Conservation (phyloP, 1,140 invertebrate genomes). For the Oscheius sp. region DNA sequence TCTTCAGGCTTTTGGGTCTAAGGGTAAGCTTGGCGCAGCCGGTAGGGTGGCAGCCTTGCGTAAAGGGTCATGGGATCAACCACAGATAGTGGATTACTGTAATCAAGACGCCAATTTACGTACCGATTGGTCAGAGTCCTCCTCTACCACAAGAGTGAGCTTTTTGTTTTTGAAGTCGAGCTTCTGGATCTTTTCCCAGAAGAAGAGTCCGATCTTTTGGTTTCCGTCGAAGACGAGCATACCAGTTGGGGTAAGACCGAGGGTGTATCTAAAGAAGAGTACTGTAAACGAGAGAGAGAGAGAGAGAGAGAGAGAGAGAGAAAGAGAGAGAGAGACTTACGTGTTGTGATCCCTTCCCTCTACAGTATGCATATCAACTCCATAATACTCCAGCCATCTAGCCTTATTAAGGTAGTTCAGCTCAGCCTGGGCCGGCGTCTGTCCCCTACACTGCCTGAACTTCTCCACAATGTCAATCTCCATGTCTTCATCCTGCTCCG, state of each 20-base stretch:
- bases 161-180: slow-evolving; percentile 56
- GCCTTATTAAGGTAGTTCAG: slow-evolving; percentile 86
- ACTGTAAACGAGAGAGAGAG: too few species aligned
- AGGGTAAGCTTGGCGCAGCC: background rate
- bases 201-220: slow-evolving; percentile 96
- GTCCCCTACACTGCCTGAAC: slow-evolving; percentile 77
- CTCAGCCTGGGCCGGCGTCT: slow-evolving; percentile 85
- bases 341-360: slow-evolving; percentile 81
- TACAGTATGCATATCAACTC: slow-evolving; percentile 90
- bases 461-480: slow-evolving; percentile 85
- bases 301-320: too few species aligned
- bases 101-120: slow-evolving; percentile 1
- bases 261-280: too few species aligned
- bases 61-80: background rate
- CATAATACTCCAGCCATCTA: slow-evolving; percentile 94
- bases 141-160: slow-evolving; percentile 59
- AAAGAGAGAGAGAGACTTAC: too few species aligned
- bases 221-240: slow-evolving; percentile 91
- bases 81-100: background rate
- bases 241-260: slow-evolving; percentile 93
- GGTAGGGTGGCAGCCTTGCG: background rate
- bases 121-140: slow-evolving; percentile 53
- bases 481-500: slow-evolving; percentile 86
- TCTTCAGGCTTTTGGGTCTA: background rate
- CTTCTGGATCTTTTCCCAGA: slow-evolving; percentile 71